Percentiles rank a stretch among this genome's conserved stretches.
These are phyloP conservation scores for Cantharis lateralis DNA, from an alignment of 2,888 invertebrate species.

Conservation along the genomic window DNA sequence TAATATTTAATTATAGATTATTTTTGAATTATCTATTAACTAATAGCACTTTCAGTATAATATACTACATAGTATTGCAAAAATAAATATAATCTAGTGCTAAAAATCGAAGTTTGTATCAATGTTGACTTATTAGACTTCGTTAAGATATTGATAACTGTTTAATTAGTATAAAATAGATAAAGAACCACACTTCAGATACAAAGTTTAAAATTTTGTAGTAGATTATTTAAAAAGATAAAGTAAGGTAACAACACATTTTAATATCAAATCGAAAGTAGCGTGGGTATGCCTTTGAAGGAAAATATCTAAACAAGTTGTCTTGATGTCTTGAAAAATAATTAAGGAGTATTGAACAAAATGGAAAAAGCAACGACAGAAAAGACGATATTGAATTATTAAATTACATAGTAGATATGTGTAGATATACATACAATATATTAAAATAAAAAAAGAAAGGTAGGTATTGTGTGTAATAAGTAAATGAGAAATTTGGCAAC, in stretches of 20 bases:
- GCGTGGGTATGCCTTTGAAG: background rate
- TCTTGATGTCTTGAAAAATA: too few relatives aligned
- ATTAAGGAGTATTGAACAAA: too few relatives aligned
- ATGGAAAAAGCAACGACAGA: too few relatives aligned
- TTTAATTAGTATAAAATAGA: background rate
- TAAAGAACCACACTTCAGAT: background rate
- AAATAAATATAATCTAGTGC: background rate
- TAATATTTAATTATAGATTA: background rate
- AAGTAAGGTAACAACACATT: background rate
- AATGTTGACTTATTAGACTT: background rate
- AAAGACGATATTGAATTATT: too few relatives aligned
- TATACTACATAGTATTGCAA: background rate
- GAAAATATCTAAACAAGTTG: background rate
- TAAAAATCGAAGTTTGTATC: background rate
- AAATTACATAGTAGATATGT: too few relatives aligned
- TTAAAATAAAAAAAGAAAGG: too few relatives aligned
- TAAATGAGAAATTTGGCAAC: too few relatives aligned
- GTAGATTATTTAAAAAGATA: background rate
- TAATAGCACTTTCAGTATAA: background rate
- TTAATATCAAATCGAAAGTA: background rate
- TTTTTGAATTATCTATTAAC: background rate
- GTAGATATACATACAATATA: too few relatives aligned
- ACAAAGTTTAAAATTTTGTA: background rate
- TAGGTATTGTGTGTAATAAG: too few relatives aligned
- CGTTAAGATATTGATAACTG: background rate